Conservation (phyloP, 2,888 invertebrate species). For the Orthonevra nobilis region DNA sequence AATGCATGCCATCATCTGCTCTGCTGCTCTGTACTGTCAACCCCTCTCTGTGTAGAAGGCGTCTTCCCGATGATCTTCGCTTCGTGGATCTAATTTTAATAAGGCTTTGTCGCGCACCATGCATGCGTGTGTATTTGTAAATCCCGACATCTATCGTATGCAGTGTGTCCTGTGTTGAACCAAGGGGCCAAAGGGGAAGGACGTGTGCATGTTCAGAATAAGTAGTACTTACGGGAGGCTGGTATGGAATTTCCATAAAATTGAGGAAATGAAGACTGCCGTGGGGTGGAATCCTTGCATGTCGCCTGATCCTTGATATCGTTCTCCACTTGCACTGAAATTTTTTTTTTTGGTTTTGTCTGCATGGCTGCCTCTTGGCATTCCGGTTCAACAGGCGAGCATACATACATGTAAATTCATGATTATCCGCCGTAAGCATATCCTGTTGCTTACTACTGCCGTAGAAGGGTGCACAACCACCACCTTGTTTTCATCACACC, state of each 20-base stretch:
- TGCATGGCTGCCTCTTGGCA: not conserved
- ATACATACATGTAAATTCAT: not conserved
- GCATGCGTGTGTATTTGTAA: not conserved
- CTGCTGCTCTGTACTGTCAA: not conserved
- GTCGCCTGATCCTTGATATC: not conserved
- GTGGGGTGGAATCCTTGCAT: conserved; percentile 10
- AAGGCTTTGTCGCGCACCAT: conserved; percentile 33
- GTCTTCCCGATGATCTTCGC: conserved; percentile 12
- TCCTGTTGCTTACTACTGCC: conserved; percentile 35
- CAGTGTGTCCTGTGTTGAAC: not conserved
- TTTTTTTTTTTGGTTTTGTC: no score
- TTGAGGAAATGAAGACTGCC: conserved; percentile 41
- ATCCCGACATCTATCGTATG: no score
- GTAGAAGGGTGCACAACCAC: conserved; percentile 1
- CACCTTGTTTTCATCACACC: not conserved
- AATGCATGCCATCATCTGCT: conserved; percentile 20
- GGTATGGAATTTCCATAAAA: conserved; percentile 22
- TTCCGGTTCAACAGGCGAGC: conserved; percentile 12
- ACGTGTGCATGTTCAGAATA: conserved; percentile 6
- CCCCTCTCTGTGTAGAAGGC: not conserved
- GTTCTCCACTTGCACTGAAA: no score
- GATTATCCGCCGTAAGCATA: conserved; percentile 4
- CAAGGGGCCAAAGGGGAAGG: not conserved
- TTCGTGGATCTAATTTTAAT: conserved; percentile 50
- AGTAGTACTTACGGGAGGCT: conserved; percentile 29